phyloP scores from a whole-genome alignment of 2,797 vertebrate genomes.

The Clarias laeviceps region DNA sequence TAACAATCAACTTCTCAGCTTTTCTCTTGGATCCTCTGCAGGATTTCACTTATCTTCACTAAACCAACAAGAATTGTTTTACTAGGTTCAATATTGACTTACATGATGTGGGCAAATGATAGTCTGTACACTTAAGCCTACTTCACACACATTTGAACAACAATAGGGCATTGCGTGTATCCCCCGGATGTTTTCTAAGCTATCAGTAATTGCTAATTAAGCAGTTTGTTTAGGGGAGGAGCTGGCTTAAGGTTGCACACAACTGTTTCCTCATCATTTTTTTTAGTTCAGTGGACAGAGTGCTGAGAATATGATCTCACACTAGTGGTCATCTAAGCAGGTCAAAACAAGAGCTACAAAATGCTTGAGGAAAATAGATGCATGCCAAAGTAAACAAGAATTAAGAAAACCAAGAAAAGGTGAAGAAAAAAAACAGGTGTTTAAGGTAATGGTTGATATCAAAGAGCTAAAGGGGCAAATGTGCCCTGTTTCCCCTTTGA shows the following conservation, averaged over 20 bases:
- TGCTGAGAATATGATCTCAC: constrained; percentile 47
- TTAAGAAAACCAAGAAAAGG: constrained; percentile 54
- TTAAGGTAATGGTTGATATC: constrained; percentile 50
- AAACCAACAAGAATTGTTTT: constrained; percentile 33
- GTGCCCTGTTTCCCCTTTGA: constrained; percentile 69
- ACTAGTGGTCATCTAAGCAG: constrained; percentile 25
- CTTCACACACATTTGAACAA: constrained; percentile 20
- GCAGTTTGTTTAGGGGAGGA: constrained; percentile 47
- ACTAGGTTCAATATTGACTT: constrained; percentile 30
- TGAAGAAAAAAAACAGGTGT: constrained; percentile 52
- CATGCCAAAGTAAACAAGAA: constrained; percentile 56
- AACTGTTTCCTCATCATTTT: constrained; percentile 47
- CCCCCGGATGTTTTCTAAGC: constrained; percentile 26
- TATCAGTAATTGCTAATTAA: constrained; percentile 38
- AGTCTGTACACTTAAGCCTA: constrained; percentile 4
- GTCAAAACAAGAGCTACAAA: constrained; percentile 40
- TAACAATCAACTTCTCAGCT: constrained; percentile 36
- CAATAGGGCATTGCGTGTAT: background rate
- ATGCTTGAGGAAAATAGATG: constrained; percentile 57
- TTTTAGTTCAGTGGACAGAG: constrained; percentile 24
- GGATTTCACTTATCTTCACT: constrained; percentile 19
- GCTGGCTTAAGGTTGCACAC: constrained; percentile 14
- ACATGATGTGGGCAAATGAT: constrained; percentile 11
- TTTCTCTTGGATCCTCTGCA: constrained; percentile 15
- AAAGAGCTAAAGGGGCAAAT: constrained; percentile 63